Base-by-base conservation (phyloP, 2,797 vertebrate genomes). In the Mormyrus proboscirostris region DNA sequence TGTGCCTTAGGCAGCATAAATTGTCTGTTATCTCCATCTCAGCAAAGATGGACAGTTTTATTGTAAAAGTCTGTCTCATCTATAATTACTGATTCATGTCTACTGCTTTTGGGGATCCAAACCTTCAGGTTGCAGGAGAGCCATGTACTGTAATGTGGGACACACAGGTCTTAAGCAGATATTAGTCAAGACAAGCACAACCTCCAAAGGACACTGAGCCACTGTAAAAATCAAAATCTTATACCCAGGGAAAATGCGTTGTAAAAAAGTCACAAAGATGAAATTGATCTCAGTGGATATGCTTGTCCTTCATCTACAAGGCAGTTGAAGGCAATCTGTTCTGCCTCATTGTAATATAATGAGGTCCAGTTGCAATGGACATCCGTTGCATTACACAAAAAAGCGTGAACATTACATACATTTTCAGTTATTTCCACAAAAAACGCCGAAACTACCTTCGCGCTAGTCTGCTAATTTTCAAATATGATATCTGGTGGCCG, bases 321-420 rank as follows among this genome's bases (percentile, higher is more conserved):
- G 33, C 22, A 92, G 94, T 93, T 93, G 92, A 90, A 93, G 93
- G 93, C 92, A 94, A 69, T 93, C 92, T 93, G 88, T 87, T 83
- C 51, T 62, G 86, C 88, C 88, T 92, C 92, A 93, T 92, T 92
- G 91, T 92, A 91, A 93, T 93, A 92, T 73, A 82, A 41, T 88
- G 69, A 76, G 7, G 76, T 47, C 41, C 76, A 82, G 76, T 82
- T 82, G 76, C 62, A 33, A 73, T 25, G 92, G 90, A 92, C 93
- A 92, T 86, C 89, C 89, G 65, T 95, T 94, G 94, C 93, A 93
- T 91, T 88, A 91, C 92, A 90, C 90, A 95, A 93, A 95, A 93
- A 93, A 93, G 90, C 33, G 47, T 62, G 85, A 69, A 41, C 44
- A 9, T 90, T 93, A 91, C 90, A 90, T 91, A 91, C 90, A 90